Conservation (phyloP, 2,797 vertebrate species). For the Otolemur crassicaudatus region DNA sequence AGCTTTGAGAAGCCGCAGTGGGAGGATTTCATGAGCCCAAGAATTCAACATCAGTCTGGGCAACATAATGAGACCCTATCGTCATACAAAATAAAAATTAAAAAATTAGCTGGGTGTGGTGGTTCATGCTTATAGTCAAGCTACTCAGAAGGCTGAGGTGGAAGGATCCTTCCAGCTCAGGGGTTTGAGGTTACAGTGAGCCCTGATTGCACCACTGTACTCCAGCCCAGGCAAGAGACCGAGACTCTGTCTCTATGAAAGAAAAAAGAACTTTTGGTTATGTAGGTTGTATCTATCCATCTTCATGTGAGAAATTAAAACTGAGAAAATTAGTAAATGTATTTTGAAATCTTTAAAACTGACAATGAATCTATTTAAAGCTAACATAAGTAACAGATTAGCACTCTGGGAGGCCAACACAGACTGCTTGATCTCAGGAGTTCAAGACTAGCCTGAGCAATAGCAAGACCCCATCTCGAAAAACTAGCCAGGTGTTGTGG, state of each 20-base stretch:
- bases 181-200: neutral
- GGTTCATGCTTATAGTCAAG: neutral
- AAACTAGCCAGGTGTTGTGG: too few species aligned
- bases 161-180: neutral
- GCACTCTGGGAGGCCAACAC: too few species aligned
- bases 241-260: neutral
- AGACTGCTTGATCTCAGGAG: too few species aligned
- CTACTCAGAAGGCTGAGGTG: neutral
- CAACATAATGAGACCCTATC: neutral
- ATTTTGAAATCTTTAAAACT: neutral
- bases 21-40: neutral
- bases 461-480: too few species aligned
- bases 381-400: neutral
- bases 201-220: neutral
- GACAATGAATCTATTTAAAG: neutral
- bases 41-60: neutral
- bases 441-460: too few species aligned
- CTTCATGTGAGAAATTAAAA: constrained; percentile 32
- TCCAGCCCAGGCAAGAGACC: neutral
- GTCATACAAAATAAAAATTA: neutral
- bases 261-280: neutral
- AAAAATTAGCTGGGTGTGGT: neutral
- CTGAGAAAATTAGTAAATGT: neutral
- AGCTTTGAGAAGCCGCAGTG: neutral
- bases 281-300: neutral